Percentiles rank a stretch among this genome's conserved stretches.
These are phyloP conservation scores for Danio albolineatus DNA, from an alignment of 2,797 vertebrate genomes.

Conservation along the genomic window DNA sequence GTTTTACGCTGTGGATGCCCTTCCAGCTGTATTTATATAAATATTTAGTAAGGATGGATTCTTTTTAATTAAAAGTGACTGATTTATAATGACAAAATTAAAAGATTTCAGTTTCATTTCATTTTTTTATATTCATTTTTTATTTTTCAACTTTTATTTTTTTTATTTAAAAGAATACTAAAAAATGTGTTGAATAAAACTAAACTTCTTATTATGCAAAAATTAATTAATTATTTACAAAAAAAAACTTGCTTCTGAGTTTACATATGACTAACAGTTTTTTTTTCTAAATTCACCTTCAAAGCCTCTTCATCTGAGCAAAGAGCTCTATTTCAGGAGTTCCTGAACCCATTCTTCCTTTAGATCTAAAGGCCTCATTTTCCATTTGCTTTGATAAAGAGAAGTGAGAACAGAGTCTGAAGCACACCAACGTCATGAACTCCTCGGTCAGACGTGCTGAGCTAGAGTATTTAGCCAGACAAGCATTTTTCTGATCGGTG, in stretches of 20 bases:
- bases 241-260: neutral
- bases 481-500: constrained; percentile 32
- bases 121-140: no score
- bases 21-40: no score
- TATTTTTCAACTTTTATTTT: neutral
- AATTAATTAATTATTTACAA: no score
- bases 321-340: constrained; percentile 1
- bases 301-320: neutral
- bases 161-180: neutral
- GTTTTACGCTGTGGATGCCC: no score
- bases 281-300: neutral
- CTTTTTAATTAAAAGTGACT: neutral
- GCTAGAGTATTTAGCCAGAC: constrained; percentile 3
- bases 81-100: neutral
- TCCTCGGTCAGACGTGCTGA: neutral
- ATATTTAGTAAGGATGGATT: neutral
- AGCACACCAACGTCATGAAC: neutral
- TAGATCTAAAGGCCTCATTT: neutral
- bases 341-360: constrained; percentile 14
- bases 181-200: neutral
- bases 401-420: constrained; percentile 42
- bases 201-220: no score
- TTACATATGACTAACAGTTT: neutral
- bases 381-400: constrained; percentile 19
- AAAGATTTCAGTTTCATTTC: neutral